These are phyloP conservation scores for Anguilla rostrata DNA, from an alignment of 2,113 vertebrate species.

Conservation along the genomic window DNA sequence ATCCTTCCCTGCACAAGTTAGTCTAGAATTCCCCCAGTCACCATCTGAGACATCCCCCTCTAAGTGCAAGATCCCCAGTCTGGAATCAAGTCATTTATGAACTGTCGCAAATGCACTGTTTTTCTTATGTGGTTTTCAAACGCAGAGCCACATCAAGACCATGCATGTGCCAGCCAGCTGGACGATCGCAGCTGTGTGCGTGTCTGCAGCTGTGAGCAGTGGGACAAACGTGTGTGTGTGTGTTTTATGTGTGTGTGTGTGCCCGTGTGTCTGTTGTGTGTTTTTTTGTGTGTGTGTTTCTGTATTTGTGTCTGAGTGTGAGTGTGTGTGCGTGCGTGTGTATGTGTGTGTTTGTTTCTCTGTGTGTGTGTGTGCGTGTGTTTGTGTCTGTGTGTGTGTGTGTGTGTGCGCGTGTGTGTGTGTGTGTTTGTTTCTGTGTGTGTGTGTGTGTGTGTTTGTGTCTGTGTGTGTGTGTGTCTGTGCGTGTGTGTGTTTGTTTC, in stretches of 20 bases:
- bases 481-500: too few species aligned
- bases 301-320: too few species aligned
- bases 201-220: constrained; percentile 1
- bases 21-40: background rate
- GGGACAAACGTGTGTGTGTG: background rate
- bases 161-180: background rate
- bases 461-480: too few species aligned
- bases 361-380: too few species aligned
- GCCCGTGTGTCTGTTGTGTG: too few species aligned
- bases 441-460: background rate
- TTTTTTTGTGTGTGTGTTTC: too few species aligned
- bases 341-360: too few species aligned
- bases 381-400: background rate
- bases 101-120: background rate
- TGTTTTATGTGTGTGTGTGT: background rate
- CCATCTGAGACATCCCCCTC: background rate
- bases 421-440: background rate
- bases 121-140: background rate
- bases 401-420: background rate
- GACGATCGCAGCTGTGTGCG: background rate
- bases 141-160: background rate
- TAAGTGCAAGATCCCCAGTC: background rate
- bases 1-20: background rate
- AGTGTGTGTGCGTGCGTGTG: too few species aligned
- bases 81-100: background rate